Conservation (phyloP, 2,113 vertebrate species). For the Cyanistes caeruleus region DNA sequence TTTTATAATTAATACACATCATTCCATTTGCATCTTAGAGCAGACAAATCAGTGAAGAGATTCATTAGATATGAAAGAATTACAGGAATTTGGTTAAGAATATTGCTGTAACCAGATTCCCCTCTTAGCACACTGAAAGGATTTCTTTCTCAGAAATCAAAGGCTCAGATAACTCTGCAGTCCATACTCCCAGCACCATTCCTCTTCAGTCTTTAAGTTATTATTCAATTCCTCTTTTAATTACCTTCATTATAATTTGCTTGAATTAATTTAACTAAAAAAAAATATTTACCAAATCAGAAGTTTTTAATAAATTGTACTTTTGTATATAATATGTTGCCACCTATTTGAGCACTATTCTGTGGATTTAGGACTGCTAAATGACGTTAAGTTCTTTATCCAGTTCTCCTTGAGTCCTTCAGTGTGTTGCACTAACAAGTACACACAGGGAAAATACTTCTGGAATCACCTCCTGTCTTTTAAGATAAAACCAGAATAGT, state of each 20-base stretch:
- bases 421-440: neutral
- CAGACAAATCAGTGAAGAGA: neutral
- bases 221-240: neutral
- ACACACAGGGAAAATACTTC: neutral
- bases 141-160: neutral
- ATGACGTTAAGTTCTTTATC: neutral
- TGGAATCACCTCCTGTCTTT: neutral
- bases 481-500: neutral
- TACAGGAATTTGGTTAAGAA: conserved; percentile 2
- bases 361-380: neutral
- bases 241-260: neutral
- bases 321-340: neutral
- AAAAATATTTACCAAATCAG: neutral
- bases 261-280: neutral
- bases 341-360: neutral
- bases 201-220: neutral
- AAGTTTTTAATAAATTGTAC: neutral
- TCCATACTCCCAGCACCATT: neutral
- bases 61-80: neutral
- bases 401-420: neutral
- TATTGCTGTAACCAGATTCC: neutral
- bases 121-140: neutral
- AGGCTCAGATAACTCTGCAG: neutral
- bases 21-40: neutral
- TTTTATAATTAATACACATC: neutral